Conservation (phyloP, 1,140 invertebrate genomes). For the Zelostemma sp. region DNA sequence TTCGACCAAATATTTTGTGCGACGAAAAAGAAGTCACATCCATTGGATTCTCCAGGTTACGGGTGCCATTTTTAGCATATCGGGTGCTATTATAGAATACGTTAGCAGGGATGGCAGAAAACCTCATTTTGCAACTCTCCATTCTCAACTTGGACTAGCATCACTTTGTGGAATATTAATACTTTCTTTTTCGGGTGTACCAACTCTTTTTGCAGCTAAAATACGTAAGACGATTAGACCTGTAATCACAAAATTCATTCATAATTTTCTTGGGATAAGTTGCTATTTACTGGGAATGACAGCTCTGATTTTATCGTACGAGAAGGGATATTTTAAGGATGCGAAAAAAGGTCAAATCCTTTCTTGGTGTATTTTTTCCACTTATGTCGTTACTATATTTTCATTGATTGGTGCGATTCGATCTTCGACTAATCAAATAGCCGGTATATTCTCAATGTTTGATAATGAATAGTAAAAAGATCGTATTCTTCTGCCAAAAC, state of each 20-base stretch:
- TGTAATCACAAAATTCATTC: constrained; percentile 51
- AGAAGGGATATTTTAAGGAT: constrained; percentile 35
- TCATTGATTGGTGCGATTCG: constrained; percentile 39
- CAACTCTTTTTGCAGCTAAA: constrained; percentile 47
- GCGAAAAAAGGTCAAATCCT: constrained; percentile 3
- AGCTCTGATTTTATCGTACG: constrained; percentile 45
- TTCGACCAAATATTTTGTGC: constrained; percentile 44
- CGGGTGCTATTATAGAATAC: constrained; percentile 49
- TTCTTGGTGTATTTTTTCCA: constrained; percentile 24
- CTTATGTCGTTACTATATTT: constrained; percentile 38
- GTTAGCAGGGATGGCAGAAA: constrained; percentile 13
- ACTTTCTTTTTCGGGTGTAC: constrained; percentile 44
- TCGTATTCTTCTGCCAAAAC: too few relatives aligned
- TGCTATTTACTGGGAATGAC: constrained; percentile 57
- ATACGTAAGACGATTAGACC: constrained; percentile 50
- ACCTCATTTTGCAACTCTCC: constrained; percentile 48
- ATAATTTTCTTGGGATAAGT: constrained; percentile 57
- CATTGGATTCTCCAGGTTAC: constrained; percentile 59
- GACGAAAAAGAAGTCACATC: constrained; percentile 47
- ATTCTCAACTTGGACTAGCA: constrained; percentile 49
- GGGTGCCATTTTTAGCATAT: constrained; percentile 46
- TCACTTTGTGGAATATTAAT: constrained; percentile 45
- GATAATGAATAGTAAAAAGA: too few relatives aligned
- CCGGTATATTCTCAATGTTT: constrained; percentile 4
- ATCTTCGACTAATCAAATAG: constrained; percentile 39